These are phyloP conservation scores for Mechanitis mazaeus DNA, from an alignment of 2,888 invertebrate species.

Conservation along the genomic window DNA sequence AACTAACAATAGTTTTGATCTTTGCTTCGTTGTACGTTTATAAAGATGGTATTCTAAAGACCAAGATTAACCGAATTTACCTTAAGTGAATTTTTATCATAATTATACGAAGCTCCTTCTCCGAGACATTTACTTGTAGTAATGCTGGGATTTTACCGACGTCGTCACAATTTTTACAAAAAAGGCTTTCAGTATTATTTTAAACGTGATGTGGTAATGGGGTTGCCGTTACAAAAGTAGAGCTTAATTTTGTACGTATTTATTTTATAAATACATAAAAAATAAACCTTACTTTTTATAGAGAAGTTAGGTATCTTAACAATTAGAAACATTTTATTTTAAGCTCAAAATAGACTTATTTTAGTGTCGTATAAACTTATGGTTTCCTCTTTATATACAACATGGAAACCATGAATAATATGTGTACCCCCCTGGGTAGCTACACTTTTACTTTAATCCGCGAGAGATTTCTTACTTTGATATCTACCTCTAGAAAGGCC, in stretches of 20 bases:
- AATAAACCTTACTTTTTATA: too few relatives aligned
- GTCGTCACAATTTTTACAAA: not conserved
- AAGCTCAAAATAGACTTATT: constrained; percentile 45
- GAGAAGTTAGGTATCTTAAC: too few relatives aligned
- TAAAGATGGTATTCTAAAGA: not conserved
- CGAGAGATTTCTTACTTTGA: too few relatives aligned
- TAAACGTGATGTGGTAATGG: not conserved
- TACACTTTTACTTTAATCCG: too few relatives aligned
- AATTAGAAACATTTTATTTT: too few relatives aligned
- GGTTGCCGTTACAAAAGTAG: not conserved
- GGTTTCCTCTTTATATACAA: not conserved
- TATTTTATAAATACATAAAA: too few relatives aligned
- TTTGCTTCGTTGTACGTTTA: not conserved
- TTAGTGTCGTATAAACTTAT: not conserved
- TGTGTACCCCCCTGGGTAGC: too few relatives aligned
- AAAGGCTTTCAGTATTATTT: not conserved
- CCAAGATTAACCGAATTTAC: not conserved
- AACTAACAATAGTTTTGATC: not conserved
- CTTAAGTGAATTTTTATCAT: too few relatives aligned
- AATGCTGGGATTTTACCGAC: not conserved
- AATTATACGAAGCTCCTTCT: too few relatives aligned
- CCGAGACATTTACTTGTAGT: too few relatives aligned
- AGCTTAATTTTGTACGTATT: not conserved
- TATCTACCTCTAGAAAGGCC: not conserved
- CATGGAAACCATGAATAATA: not conserved